phyloP scores from a whole-genome alignment of 2,113 vertebrate genomes.

The Saccopteryx bilineata region DNA sequence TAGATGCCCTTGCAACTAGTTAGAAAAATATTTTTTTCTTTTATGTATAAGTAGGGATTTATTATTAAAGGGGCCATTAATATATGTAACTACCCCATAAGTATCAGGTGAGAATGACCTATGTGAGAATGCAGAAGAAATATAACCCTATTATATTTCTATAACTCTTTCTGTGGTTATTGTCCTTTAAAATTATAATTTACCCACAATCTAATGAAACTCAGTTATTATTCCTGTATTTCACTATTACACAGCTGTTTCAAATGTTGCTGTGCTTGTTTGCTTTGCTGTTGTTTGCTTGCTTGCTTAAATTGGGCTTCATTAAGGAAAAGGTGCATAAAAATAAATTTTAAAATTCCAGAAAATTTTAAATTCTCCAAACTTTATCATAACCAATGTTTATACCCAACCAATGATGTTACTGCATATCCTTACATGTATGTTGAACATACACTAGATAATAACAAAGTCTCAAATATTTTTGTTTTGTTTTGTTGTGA shows the following conservation, averaged over 20 bases:
- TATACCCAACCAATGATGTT: background rate
- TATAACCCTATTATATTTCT: background rate
- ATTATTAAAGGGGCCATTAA: background rate
- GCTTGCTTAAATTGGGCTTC: background rate
- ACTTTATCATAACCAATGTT: background rate
- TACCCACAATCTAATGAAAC: background rate
- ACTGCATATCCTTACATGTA: too few species aligned
- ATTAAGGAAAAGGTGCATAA: background rate
- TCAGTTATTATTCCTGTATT: background rate
- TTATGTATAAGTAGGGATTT: background rate
- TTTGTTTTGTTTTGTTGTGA: too few species aligned
- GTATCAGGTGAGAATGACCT: background rate
- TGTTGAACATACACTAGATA: too few species aligned
- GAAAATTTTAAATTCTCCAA: background rate
- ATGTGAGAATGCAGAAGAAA: background rate
- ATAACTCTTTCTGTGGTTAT: background rate
- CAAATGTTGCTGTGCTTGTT: background rate
- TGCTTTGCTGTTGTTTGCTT: background rate
- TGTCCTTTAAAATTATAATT: background rate
- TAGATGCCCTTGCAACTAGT: background rate
- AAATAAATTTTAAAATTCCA: slow-evolving; percentile 16
- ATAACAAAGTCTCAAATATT: too few species aligned
- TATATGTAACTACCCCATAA: background rate
- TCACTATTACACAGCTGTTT: background rate
- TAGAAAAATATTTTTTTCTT: background rate